Conservation (phyloP, 1,140 invertebrate genomes). For the Zaprionus taronus region DNA sequence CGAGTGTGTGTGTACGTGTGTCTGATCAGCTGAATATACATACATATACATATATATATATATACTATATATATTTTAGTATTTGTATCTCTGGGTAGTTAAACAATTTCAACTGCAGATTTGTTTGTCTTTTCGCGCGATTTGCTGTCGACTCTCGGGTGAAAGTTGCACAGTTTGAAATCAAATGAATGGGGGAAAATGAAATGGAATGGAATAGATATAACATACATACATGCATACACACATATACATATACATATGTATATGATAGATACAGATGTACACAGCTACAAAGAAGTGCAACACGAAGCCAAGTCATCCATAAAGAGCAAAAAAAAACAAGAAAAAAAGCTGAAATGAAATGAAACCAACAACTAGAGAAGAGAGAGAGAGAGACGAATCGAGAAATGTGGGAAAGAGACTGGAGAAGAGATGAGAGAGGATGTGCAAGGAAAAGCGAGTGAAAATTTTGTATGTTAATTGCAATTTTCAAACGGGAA, state of each 20-base stretch:
- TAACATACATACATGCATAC: conserved; percentile 8
- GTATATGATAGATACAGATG: neutral
- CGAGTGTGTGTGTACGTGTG: conserved; percentile 19
- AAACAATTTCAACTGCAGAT: conserved; percentile 32
- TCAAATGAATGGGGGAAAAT: conserved; percentile 60
- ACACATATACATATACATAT: neutral
- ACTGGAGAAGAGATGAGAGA: neutral
- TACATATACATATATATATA: conserved; percentile 4
- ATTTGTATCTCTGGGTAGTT: conserved; percentile 17
- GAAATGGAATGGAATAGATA: conserved; percentile 42
- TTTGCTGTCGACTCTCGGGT: conserved; percentile 43
- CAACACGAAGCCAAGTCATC: conserved; percentile 58
- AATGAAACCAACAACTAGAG: conserved; percentile 5
- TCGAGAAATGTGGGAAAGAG: conserved; percentile 10
- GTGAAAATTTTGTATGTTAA: neutral
- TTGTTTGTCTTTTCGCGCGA: conserved; percentile 39
- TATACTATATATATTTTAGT: neutral
- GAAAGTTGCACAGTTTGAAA: conserved; percentile 70
- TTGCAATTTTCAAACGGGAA: conserved; percentile 1
- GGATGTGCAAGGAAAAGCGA: conserved; percentile 3
- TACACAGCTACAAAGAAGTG: conserved; percentile 46
- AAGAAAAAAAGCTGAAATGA: conserved; percentile 3
- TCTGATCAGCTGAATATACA: neutral
- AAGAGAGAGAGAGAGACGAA: conserved; percentile 3
- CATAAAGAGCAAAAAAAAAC: conserved; percentile 33